These are phyloP conservation scores for Globodera rostochiensis DNA, from an alignment of 1,140 invertebrate species.

Conservation along the genomic window DNA sequence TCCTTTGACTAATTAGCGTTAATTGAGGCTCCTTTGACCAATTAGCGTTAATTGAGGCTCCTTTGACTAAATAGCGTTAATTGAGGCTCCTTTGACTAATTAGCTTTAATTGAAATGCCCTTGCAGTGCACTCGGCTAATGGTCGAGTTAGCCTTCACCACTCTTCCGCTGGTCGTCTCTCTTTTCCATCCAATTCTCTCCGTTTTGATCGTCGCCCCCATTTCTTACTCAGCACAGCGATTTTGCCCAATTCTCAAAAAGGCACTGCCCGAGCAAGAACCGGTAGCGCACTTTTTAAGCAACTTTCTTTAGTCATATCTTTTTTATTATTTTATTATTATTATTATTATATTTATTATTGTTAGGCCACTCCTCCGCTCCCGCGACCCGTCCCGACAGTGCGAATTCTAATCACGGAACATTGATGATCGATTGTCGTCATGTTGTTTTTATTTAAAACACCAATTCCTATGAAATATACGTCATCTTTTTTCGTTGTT, in stretches of 20 bases:
- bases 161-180: conserved; percentile 15
- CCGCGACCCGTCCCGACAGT: conserved; percentile 13
- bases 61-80: too few relatives aligned
- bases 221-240: conserved; percentile 19
- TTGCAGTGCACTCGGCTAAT: conserved; percentile 22
- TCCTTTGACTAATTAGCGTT: too few relatives aligned
- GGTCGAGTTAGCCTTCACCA: conserved; percentile 26
- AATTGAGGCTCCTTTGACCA: not conserved
- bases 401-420: conserved; percentile 19
- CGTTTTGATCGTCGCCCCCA: conserved; percentile 18
- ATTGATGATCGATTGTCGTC: not conserved
- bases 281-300: conserved; percentile 7
- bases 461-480: too few relatives aligned
- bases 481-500: too few relatives aligned
- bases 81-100: not conserved
- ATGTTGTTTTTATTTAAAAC: too few relatives aligned
- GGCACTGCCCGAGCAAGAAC: conserved; percentile 22
- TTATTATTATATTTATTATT: too few relatives aligned
- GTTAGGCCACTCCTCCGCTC: conserved; percentile 8
- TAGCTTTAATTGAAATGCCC: not conserved
- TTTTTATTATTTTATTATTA: too few relatives aligned
- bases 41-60: not conserved
- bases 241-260: conserved; percentile 15
- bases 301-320: not conserved
- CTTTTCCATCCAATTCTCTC: conserved; percentile 21